Conservation (phyloP, 2,113 vertebrate species). For the Aptenodytes patagonicus region DNA sequence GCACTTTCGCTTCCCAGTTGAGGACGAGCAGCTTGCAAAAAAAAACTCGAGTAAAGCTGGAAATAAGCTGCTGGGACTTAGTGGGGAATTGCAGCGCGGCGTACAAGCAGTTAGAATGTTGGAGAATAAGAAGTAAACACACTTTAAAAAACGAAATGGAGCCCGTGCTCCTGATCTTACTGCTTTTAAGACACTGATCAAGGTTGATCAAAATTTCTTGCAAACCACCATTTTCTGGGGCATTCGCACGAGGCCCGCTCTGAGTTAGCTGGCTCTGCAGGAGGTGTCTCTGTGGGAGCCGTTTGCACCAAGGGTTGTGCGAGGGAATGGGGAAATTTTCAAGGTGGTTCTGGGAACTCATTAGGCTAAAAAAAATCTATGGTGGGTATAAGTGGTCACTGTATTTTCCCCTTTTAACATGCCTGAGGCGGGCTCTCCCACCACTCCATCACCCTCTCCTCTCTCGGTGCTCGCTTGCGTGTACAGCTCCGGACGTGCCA, state of each 20-base stretch:
- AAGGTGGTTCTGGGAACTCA: neutral
- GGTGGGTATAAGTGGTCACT: neutral
- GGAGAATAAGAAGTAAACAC: neutral
- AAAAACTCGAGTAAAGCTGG: neutral
- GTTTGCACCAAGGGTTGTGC: accelerated
- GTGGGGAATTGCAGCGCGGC: neutral
- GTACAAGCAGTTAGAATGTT: neutral
- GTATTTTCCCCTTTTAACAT: neutral
- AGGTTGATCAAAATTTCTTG: neutral
- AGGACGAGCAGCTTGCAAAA: neutral
- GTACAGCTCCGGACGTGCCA: accelerated
- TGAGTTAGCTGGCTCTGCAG: neutral
- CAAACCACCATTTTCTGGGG: neutral
- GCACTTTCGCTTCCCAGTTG: neutral
- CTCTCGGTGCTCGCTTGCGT: accelerated
- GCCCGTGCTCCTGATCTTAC: neutral
- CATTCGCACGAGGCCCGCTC: accelerated
- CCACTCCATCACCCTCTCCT: neutral
- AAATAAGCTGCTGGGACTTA: neutral
- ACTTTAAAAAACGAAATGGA: neutral
- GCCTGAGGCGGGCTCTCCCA: neutral
- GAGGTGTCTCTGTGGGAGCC: accelerated
- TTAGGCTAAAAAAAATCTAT: neutral
- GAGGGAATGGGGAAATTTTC: neutral
- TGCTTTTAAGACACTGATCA: too few species aligned